Evolutionary conservation across 2,797 vertebrate species (phyloP), one percentile per base, ranked within the genome.

Genomic region (Enteromius anoplus): DNA sequence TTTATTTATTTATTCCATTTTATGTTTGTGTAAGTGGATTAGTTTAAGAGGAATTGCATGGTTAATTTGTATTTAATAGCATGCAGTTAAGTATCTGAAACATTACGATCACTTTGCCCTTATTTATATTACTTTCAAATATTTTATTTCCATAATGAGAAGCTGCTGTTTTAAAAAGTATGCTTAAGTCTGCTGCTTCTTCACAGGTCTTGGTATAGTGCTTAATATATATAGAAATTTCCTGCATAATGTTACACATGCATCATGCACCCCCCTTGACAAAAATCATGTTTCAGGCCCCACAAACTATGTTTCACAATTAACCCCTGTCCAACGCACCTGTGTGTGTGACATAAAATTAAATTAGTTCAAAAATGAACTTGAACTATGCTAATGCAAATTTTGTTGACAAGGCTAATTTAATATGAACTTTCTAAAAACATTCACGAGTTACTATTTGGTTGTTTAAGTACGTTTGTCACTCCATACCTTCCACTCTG

Each of bases 401-500:
- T 45, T 23, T 45, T 70, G n/a, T 17, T 19, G 3, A 14, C 4
- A 53, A 14, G 9, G 4, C 2, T 49, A 17, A 70, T 49, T 49
- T 49, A 49, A 49, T 49, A 49, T 49, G 4, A 49, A 49, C 4
- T 15, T 49, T 49, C 11, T 15, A 0, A 4, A 15, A 49, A 49
- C 34, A 12, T 69, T 69, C 23, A 17, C 68, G 26, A 26, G 3
- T 47, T 71, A 71, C 23, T 26, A 3, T 71, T 71, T 26, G 3
- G 1, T 23, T 45, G 9, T 15, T 14, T 47, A 49, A 49, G 47
- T 49, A 49, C 0, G 21, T 72, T 47, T 78, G 9, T 65, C 19
- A 12, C 42, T 4, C 60, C 14, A n/a, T 53, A 17, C 23, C 71
- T 40, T 75, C 47, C 81, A 87, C 4, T 40, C 9, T 34, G 85